phyloP scores from a whole-genome alignment of 2,113 vertebrate species.

The Pituophis catenifer region DNA sequence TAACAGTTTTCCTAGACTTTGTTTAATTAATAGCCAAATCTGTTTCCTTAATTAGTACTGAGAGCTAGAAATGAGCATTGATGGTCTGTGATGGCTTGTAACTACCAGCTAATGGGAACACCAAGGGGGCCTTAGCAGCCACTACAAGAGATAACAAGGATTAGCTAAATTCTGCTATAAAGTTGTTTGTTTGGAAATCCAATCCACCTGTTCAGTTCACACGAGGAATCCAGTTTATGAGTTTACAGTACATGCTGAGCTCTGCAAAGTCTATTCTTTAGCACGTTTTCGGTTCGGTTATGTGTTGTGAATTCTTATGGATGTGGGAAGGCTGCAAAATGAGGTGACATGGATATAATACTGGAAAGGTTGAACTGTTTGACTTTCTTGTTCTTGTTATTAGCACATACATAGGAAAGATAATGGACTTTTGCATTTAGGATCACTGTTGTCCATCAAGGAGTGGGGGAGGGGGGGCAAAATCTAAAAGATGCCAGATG shows the following conservation, averaged over 20 bases:
- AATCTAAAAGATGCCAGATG: neutral
- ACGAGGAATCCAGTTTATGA: neutral
- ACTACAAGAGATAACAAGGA: neutral
- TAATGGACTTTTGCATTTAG: neutral
- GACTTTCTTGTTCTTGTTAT: neutral
- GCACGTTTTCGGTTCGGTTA: neutral
- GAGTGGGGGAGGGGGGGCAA: neutral
- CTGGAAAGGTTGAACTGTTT: too few relatives aligned
- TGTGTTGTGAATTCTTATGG: neutral
- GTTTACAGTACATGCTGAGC: neutral
- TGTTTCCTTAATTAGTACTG: neutral
- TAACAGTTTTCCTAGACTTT: neutral
- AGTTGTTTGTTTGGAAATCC: neutral
- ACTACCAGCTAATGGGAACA: neutral
- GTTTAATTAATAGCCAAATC: neutral
- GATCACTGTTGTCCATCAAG: neutral
- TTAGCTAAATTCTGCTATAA: neutral
- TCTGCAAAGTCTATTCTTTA: neutral
- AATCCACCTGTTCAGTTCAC: neutral
- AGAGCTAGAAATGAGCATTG: neutral
- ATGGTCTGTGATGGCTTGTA: neutral
- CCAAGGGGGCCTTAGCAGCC: too few relatives aligned
- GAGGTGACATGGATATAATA: neutral
- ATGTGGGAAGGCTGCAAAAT: neutral
- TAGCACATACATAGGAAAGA: neutral